Base-by-base conservation (phyloP, 2,888 invertebrate genomes). In the Griposia aprilina region DNA sequence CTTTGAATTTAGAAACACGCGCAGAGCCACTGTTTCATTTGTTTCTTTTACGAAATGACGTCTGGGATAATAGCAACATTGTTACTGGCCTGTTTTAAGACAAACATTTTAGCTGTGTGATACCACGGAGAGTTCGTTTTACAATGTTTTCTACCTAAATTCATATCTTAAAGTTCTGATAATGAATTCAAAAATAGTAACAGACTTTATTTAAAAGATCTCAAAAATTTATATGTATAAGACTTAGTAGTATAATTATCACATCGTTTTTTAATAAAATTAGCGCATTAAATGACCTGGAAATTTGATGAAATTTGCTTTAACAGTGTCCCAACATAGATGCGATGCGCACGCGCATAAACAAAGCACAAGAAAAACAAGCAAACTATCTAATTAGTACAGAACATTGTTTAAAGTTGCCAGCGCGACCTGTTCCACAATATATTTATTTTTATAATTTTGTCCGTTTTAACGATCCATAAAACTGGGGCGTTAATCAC, bases 381-480 rank as follows among this genome's bases (percentile, higher is more conserved):
- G 74, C 89, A 77, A 62, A 76, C 80, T 89, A 89, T 36, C 1
- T 83, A 80, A 82, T 89, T 88, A 89, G 83, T 72, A 69, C 74
- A 62, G 63, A 50, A 80, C 55, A 79, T 60, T 81, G 78, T 87
- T 76, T 73, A 81, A 83, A 83, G 83, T 84, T 86, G 87, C 89
- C 88, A 87, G 90, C 90, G 92, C 90, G 92, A 91, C 92, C 91
- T 88, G 93, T 91, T 93, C 90, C 90, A 89, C 90, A 90, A 91
- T 84, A 91, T 84, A 85, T 93, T 93, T 91, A 89, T 76, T 86
- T 90, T 93, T 94, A 93, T 93, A 93, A 93, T 93, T 92, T 93
- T 92, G 84, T 88, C 82, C 78, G 84, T 78, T 92, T 94, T 94
- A 93, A 93, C 92, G 93, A 87, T 87, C 90, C 84, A 90, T 92